Evolutionary conservation across 2,797 vertebrate species (phyloP), one percentile per base, ranked within the genome.

Genomic region (Falco concolor): DNA sequence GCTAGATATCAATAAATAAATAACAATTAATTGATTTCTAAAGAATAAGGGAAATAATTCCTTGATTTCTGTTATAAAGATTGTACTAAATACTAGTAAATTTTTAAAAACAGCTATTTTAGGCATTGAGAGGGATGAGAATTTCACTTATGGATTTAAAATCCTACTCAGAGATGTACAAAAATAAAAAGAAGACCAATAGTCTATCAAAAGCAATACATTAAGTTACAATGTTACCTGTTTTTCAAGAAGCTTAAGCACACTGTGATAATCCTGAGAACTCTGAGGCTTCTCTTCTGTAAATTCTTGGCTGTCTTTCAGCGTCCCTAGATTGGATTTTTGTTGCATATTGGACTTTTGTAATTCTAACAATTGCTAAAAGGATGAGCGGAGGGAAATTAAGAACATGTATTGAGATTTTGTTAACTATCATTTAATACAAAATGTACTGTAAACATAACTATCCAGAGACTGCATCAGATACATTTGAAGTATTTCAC

Each of bases 221-320:
- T 49, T 45, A 79, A n/a, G 69, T 67, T 81, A 93, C 14, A 65
- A 5, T n/a, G 49, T 92, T 95, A 99, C 99, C 99, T 99, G 98
- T 69, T 98, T 98, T 91, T 98, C 98, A 28, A 99, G 97, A 88
- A 98, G 97, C 38, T 98, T 98, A 49, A 98, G 97, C 85, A 99
- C 93, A 63, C 97, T 98, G 6, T 98, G 97, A 80, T 98, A 97
- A 90, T 98, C 98, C 65, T 98, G 98, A 68, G 95, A 67, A 76
- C 54, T 77, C 5, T 86, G 94, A 56, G 97, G 95, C 53, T 96
- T 97, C 50, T 98, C 98, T 69, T 98, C 98, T 75, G 95, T 83
- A 95, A 91, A 94, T 42, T 98, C 98, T 10, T 97, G 97, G 61
- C 98, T 98, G 15, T 99, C 98, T 96, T 98, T 98, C 54, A 98